Conservation (phyloP, 2,113 vertebrate species). For the Burhinus oedicnemus region DNA sequence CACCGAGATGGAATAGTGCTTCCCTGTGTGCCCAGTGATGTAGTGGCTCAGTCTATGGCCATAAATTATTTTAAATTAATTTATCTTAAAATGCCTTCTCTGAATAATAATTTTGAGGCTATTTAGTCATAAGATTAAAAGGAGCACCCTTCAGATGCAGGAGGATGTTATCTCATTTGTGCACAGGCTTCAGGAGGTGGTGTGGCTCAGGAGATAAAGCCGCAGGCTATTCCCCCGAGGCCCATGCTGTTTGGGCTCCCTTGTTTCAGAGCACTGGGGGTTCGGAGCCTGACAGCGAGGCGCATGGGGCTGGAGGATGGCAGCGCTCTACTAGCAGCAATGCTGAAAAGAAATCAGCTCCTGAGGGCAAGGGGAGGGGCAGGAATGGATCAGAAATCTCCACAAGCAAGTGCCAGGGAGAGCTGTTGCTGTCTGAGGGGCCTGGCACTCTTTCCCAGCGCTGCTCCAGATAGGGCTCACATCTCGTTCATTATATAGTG, state of each 20-base stretch:
- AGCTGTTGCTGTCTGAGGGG: background rate
- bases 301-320: background rate
- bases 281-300: background rate
- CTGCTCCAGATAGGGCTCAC: background rate
- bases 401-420: background rate
- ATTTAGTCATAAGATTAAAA: conserved; percentile 38
- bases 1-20: background rate
- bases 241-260: background rate
- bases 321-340: background rate
- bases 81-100: background rate
- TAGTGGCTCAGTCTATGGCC: background rate
- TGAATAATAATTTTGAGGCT: background rate
- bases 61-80: conserved; percentile 17
- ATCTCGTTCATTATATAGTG: rapidly evolving
- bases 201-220: conserved; percentile 61
- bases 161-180: conserved; percentile 55
- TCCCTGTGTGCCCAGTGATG: background rate
- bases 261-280: background rate
- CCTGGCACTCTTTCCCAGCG: background rate
- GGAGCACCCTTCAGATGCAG: background rate
- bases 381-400: background rate
- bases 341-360: background rate
- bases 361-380: background rate
- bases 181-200: conserved; percentile 23
- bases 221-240: background rate